Percentiles rank a stretch among this genome's conserved stretches.
phyloP scores from a whole-genome alignment of 2,888 invertebrate genomes.

The Sisyra terminalis region DNA sequence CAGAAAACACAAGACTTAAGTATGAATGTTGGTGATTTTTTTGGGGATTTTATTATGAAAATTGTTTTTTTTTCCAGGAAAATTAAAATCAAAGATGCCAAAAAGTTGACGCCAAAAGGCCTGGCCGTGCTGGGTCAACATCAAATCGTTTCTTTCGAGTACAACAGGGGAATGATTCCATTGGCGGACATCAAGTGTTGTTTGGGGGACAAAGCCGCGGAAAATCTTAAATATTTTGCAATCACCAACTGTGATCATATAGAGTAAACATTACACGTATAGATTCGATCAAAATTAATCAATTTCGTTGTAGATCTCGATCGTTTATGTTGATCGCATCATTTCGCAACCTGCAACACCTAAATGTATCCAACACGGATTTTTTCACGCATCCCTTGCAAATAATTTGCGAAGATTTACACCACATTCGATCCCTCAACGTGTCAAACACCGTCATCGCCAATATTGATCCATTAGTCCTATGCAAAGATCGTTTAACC shows the following conservation, averaged over 20 bases:
- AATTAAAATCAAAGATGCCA: slow-evolving; percentile 39
- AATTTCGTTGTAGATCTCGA: slow-evolving; percentile 29
- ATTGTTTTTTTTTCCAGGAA: slow-evolving; percentile 22
- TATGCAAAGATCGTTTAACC: slow-evolving; percentile 37
- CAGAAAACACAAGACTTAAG: slow-evolving; percentile 39
- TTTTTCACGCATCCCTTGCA: slow-evolving; percentile 46
- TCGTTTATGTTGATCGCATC: slow-evolving; percentile 41
- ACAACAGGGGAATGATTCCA: slow-evolving; percentile 36
- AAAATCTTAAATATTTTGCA: not conserved
- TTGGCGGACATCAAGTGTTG: slow-evolving; percentile 37
- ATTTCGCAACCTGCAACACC: slow-evolving; percentile 35
- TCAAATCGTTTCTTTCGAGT: slow-evolving; percentile 42
- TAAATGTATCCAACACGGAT: slow-evolving; percentile 52
- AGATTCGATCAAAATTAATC: too few species aligned
- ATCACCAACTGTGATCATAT: not conserved
- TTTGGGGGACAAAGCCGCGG: not conserved
- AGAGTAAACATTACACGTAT: not conserved
- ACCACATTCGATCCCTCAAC: slow-evolving; percentile 41
- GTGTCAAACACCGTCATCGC: slow-evolving; percentile 45
- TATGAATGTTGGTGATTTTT: slow-evolving; percentile 14
- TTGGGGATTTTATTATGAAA: not conserved
- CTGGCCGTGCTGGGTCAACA: slow-evolving; percentile 41
- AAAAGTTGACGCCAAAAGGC: slow-evolving; percentile 37
- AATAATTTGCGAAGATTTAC: slow-evolving; percentile 46
- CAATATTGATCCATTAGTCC: slow-evolving; percentile 39